phyloP scores from a whole-genome alignment of 2,888 invertebrate species.

The Zygothrica quintamaculata region DNA sequence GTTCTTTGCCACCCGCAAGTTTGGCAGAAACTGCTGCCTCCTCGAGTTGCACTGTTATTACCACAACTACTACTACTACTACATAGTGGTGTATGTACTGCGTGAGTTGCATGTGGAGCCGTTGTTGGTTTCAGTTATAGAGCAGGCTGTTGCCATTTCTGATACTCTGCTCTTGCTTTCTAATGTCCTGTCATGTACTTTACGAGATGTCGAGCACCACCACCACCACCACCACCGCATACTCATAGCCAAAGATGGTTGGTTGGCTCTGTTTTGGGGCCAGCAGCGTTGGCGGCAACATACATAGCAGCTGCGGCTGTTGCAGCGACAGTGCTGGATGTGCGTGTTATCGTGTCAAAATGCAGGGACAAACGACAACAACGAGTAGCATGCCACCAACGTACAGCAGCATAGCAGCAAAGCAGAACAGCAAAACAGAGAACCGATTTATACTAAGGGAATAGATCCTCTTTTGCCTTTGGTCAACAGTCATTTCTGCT shows the following conservation, averaged over 20 bases:
- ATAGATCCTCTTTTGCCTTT: constrained; percentile 49
- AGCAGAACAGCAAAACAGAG: constrained; percentile 61
- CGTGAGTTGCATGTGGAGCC: constrained; percentile 55
- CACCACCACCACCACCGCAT: no score
- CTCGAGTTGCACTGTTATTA: no score
- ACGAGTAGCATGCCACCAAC: constrained; percentile 48
- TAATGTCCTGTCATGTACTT: constrained; percentile 81
- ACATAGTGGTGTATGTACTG: constrained; percentile 19
- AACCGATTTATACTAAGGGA: constrained; percentile 47
- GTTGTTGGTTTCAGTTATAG: constrained; percentile 57
- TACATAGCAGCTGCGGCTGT: not conserved
- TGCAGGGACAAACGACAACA: constrained; percentile 76
- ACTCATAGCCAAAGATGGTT: constrained; percentile 77
- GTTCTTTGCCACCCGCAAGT: constrained; percentile 7
- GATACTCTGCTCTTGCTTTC: constrained; percentile 69
- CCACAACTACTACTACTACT: constrained; percentile 11
- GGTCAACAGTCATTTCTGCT: constrained; percentile 43
- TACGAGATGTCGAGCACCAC: constrained; percentile 80
- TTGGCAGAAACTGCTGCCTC: no score
- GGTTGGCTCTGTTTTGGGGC: constrained; percentile 44
- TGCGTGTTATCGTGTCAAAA: constrained; percentile 80
- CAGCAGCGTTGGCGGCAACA: constrained; percentile 19
- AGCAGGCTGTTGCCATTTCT: constrained; percentile 31
- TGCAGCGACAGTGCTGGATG: constrained; percentile 41
- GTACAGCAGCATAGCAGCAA: constrained; percentile 56